Evolutionary conservation across 2,888 invertebrate genomes (phyloP), one percentile per base, ranked within the genome.

Genomic region (Chorisops tibialis): DNA sequence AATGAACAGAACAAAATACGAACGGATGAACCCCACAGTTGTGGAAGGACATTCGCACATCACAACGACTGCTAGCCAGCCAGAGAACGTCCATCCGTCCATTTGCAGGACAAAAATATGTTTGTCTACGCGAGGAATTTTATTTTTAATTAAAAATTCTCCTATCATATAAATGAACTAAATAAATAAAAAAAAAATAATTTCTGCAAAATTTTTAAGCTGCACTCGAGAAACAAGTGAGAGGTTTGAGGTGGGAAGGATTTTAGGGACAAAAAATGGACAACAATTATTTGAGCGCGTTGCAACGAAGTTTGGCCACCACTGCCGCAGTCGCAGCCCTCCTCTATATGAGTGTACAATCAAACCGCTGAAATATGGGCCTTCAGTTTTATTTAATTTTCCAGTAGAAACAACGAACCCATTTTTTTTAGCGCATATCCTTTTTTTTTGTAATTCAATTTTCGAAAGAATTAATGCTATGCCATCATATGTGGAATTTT

Each of bases 81-180:
- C n/a, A 30, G 5, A 30, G 7, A 2, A 30, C 30, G 30, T 30
- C 9, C 30, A 30, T 5, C 30, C 7, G 30, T 30, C 9, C 30
- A 30, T 5, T 9, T 5, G 1, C 3, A 30, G 7, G 9, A 30
- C 3, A 30, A 30, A 30, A 30, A 5, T 2, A 9, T 30, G 5
- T 30, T 5, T 30, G 9, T 30, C 7, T 30, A 30, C 9, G 30
- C 30, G 5, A 9, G 24, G 30, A 41, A 11, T 41, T 41, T 59
- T 39, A 64, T 67, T 67, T 68, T 68, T 67, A 68, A 67, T 68
- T 67, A 68, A 68, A 68, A 68, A 66, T 65, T 64, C 64, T 58
- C 21, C 64, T 63, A 48, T 66, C 66, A 66, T 66, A 67, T 66
- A 67, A 64, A 66, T 65, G 67, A 60, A 68, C 66, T 63, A 63